Evolutionary conservation across 2,888 invertebrate genomes (phyloP).

Genomic region (Dryobota labecula): DNA sequence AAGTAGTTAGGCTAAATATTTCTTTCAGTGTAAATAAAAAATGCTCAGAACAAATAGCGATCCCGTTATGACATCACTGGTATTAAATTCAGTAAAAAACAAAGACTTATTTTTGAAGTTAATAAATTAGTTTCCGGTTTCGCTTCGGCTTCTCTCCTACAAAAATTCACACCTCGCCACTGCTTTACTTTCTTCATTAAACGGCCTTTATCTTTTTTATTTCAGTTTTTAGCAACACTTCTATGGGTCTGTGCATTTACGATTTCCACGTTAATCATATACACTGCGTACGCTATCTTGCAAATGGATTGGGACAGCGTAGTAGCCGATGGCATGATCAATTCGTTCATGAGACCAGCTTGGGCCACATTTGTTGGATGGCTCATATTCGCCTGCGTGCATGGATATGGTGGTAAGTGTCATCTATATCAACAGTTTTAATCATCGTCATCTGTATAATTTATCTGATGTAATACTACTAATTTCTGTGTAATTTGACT

Average conservation of each 20-base stretch:
- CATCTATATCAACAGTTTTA: not conserved
- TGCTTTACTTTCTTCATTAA: no score
- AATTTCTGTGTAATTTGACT: not conserved
- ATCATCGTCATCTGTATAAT: no score
- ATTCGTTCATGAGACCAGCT: constrained; percentile 79
- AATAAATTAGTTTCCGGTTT: no score
- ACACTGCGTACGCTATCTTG: constrained; percentile 67
- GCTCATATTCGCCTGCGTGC: constrained; percentile 84
- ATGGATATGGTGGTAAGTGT: constrained; percentile 76
- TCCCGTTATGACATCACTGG: no score
- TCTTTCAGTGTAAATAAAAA: no score
- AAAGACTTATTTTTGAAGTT: no score
- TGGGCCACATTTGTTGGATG: constrained; percentile 86
- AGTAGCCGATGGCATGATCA: constrained; percentile 73
- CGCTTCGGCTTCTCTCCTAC: no score
- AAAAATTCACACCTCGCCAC: no score
- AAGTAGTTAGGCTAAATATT: no score
- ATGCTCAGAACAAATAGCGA: no score
- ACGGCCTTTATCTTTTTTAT: not conserved
- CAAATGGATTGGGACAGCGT: constrained; percentile 75
- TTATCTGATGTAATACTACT: not conserved
- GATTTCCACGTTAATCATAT: constrained; percentile 59
- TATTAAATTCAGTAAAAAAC: no score
- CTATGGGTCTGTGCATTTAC: constrained; percentile 65
- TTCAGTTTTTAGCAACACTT: constrained; percentile 61